These are phyloP conservation scores for Cichladusa arquata DNA, from an alignment of 2,113 vertebrate genomes.

Conservation along the genomic window DNA sequence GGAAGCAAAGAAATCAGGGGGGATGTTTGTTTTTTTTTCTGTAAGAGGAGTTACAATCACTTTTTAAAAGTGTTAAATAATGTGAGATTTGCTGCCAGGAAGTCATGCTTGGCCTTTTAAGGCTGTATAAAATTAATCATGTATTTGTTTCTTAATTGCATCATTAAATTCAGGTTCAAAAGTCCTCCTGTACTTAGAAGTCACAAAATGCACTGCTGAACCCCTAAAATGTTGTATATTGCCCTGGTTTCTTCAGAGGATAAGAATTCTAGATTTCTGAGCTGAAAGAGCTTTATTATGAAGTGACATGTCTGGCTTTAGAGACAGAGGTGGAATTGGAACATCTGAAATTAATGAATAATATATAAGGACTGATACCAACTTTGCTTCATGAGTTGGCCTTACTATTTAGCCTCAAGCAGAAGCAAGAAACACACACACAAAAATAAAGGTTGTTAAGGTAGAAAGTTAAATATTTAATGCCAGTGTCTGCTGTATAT, in stretches of 20 bases:
- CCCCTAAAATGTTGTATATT: neutral
- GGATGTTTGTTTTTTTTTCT: neutral
- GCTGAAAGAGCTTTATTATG: neutral
- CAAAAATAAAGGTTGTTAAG: neutral
- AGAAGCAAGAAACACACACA: slow-evolving; percentile 22
- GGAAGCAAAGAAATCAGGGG: neutral
- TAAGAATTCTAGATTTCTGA: neutral
- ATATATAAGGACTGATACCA: slow-evolving; percentile 16
- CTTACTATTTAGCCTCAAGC: slow-evolving; percentile 36
- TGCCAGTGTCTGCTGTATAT: neutral
- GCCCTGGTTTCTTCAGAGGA: neutral
- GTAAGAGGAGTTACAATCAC: neutral
- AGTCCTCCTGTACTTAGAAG: neutral
- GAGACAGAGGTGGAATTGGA: neutral
- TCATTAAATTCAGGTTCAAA: neutral
- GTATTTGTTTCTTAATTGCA: neutral
- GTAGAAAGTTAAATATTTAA: slow-evolving; percentile 31
- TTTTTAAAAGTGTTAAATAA: neutral
- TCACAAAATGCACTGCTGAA: neutral
- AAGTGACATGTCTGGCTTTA: neutral
- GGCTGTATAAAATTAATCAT: neutral
- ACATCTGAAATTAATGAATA: slow-evolving; percentile 24
- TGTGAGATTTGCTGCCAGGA: neutral
- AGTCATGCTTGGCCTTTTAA: neutral
- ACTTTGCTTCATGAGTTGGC: neutral